Percentiles rank a stretch among this genome's conserved stretches.
phyloP scores from a whole-genome alignment of 2,888 invertebrate genomes.

The Caenorhabditis sp. region DNA sequence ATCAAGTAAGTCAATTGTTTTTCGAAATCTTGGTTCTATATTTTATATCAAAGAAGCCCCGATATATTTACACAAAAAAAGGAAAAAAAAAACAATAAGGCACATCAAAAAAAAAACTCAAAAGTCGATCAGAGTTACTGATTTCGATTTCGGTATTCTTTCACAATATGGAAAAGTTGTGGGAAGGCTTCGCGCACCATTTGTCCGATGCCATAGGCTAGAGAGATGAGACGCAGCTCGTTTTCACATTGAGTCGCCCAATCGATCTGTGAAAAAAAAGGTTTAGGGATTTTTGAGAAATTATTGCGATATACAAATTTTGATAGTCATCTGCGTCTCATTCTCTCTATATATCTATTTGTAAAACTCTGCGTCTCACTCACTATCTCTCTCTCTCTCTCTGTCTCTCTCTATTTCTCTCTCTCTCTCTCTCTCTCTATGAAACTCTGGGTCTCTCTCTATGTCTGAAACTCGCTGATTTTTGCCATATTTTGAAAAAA shows the following conservation, averaged over 20 bases:
- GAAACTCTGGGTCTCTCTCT: too few species aligned
- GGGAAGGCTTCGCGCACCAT: conserved; percentile 67
- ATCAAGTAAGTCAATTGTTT: conserved; percentile 35
- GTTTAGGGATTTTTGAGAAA: too few species aligned
- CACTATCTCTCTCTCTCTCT: too few species aligned
- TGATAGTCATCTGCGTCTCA: too few species aligned
- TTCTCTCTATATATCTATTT: too few species aligned
- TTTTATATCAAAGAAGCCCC: neutral
- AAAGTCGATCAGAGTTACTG: conserved; percentile 10
- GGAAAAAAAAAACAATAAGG: neutral
- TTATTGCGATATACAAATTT: too few species aligned
- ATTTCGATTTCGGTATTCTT: conserved; percentile 50
- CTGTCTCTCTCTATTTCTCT: too few species aligned
- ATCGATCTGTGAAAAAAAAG: conserved; percentile 51
- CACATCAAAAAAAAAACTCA: neutral
- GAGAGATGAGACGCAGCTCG: conserved; percentile 61
- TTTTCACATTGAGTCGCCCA: conserved; percentile 60
- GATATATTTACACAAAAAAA: neutral
- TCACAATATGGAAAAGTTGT: conserved; percentile 61
- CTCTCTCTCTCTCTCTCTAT: too few species aligned
- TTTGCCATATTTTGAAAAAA: too few species aligned
- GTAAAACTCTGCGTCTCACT: too few species aligned
- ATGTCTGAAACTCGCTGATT: too few species aligned
- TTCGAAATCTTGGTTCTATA: neutral
- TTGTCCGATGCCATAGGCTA: conserved; percentile 65